phyloP scores from a whole-genome alignment of 2,113 vertebrate species.

The Engystomops pustulosus region DNA sequence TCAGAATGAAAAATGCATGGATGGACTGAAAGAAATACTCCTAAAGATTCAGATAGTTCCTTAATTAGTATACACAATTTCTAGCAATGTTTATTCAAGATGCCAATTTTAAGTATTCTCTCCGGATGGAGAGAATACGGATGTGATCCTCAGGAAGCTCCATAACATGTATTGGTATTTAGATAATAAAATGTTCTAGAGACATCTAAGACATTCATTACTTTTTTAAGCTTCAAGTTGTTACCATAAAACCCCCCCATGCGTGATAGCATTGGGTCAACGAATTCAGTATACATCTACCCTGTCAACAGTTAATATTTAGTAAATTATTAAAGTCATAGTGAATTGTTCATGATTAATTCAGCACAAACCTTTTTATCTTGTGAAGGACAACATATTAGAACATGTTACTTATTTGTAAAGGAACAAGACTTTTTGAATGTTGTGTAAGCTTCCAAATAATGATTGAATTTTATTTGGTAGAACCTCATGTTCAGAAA shows the following conservation, averaged over 20 bases:
- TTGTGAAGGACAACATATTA: background rate
- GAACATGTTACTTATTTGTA: background rate
- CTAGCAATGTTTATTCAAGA: no score
- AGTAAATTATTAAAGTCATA: slow-evolving; percentile 17
- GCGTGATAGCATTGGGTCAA: slow-evolving; percentile 14
- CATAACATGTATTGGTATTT: background rate
- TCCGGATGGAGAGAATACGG: no score
- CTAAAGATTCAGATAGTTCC: no score
- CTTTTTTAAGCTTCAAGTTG: background rate
- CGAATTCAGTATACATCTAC: background rate
- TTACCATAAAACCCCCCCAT: background rate
- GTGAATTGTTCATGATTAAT: background rate
- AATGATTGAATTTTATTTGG: no score
- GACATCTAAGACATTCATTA: background rate
- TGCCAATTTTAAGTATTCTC: no score
- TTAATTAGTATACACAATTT: no score
- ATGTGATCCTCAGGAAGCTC: no score
- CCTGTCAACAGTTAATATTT: background rate
- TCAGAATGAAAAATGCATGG: no score
- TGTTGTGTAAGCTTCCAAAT: no score
- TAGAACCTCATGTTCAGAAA: no score
- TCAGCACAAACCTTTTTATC: background rate
- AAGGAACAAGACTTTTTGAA: background rate
- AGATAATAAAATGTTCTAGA: background rate
- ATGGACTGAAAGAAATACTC: no score